These are phyloP conservation scores for Osmerus eperlanus DNA, from an alignment of 2,113 vertebrate species.

Conservation along the genomic window DNA sequence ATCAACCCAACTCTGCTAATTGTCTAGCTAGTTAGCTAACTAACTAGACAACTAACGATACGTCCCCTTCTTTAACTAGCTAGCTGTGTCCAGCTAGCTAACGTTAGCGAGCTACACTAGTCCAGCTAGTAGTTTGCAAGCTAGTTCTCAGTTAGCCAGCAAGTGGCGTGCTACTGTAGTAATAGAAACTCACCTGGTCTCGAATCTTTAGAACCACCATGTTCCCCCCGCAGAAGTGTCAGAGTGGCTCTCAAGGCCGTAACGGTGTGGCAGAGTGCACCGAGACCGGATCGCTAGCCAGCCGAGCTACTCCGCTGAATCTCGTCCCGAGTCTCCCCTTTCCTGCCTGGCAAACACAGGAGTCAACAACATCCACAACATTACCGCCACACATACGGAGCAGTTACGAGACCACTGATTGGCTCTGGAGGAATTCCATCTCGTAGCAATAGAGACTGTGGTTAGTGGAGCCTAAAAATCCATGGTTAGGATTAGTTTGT, in stretches of 20 bases:
- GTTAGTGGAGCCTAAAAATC: conserved; percentile 54
- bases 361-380: conserved; percentile 67
- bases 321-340: conserved; percentile 12
- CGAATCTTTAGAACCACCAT: conserved; percentile 71
- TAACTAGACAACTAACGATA: too few species aligned
- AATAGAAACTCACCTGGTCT: conserved; percentile 65
- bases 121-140: neutral
- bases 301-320: too few species aligned
- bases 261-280: too few species aligned
- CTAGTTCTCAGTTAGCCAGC: neutral
- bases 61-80: neutral
- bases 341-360: conserved; percentile 42
- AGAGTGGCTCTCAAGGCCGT: too few species aligned
- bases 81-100: neutral
- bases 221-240: conserved; percentile 11
- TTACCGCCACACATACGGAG: conserved; percentile 48
- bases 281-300: too few species aligned
- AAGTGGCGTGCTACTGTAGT: conserved; percentile 1
- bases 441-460: conserved; percentile 55
- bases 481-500: neutral
- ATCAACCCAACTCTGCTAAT: neutral
- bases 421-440: conserved; percentile 51
- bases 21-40: neutral
- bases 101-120: neutral
- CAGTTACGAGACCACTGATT: conserved; percentile 67